Evolutionary conservation across 92 coral and sea anemone genomes (phyloP), one percentile per base, ranked within the genome.

Genomic region (Galaxea fascicularis): DNA sequence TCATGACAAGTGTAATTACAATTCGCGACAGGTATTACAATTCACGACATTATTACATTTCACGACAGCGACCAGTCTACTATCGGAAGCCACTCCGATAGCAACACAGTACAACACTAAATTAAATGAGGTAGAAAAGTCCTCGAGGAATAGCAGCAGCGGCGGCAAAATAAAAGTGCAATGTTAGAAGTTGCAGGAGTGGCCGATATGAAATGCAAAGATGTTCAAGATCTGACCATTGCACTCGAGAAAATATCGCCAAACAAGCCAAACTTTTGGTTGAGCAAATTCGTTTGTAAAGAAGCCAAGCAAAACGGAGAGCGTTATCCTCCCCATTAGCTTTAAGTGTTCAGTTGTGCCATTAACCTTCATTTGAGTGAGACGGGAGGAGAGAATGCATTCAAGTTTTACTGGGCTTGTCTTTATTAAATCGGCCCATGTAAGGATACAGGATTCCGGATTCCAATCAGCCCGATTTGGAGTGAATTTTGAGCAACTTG

Each of bases 301-400:
- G 87, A 80, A 22, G 89, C 84, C 41, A 90, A 86, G 78, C 80
- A 76, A 76, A 90, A 79, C 27, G 87, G 89, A 39, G 90, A 80
- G 58, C 86, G 90, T 27, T 90, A 90, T 80, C 93, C 93, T 28
- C 82, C 85, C 41, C 72, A 79, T 28, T 22, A 87, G 22, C 65
- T 89, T 54, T 84, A 89, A 65, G 51, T 89, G 65, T 25, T 89
- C 6, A 51, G 83, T 39, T 88, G 84, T 74, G 91, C 78, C 41
- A 73, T 88, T 11, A 82, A 82, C 31, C 87, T 71, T 20, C 85
- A 83, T 71, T 77, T 89, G 64, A 51, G 74, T 46, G 85, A 89
- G 46, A 79, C 58, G 74, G 65, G 75, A 51, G 93, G 89, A 39
- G 87, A 84, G 63, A 31, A 46, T 44, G 80, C 86, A 28, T 78